Percentiles rank a stretch among this genome's conserved stretches.
Conservation (phyloP, 2,797 vertebrate species). For the Gymnodraco acuticeps region DNA sequence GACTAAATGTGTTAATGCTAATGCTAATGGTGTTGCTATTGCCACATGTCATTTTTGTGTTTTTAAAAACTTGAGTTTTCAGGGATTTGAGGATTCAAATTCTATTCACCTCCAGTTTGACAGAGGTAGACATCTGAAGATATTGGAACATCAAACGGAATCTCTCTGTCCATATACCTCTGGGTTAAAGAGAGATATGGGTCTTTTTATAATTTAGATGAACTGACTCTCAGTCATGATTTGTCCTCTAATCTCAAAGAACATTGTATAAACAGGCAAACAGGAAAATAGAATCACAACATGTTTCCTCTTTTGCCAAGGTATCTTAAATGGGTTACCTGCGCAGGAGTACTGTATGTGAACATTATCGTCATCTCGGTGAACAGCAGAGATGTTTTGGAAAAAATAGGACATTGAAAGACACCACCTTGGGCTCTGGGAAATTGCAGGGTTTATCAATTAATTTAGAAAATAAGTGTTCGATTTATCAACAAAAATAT, state of each 20-base stretch:
- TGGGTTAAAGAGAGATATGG: background rate
- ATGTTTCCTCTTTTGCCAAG: background rate
- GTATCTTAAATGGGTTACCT: background rate
- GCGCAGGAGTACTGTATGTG: background rate
- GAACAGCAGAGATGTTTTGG: constrained; percentile 38
- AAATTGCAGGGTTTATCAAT: background rate
- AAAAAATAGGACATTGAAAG: background rate
- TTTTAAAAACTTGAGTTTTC: background rate
- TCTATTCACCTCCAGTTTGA: background rate
- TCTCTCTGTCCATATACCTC: background rate
- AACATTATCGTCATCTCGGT: constrained; percentile 6
- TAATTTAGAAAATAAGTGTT: too few relatives aligned
- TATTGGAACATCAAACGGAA: background rate
- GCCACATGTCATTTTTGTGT: background rate
- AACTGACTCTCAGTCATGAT: background rate
- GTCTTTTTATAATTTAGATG: background rate
- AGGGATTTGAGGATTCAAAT: background rate
- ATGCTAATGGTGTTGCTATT: background rate
- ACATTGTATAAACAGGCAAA: background rate
- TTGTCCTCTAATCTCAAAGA: background rate
- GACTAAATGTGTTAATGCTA: background rate
- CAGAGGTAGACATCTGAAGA: background rate
- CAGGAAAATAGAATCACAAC: background rate
- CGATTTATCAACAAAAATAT: too few relatives aligned
- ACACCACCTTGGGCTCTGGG: background rate